phyloP scores from a whole-genome alignment of 2,888 invertebrate genomes.

The Epistrophella euchroma region DNA sequence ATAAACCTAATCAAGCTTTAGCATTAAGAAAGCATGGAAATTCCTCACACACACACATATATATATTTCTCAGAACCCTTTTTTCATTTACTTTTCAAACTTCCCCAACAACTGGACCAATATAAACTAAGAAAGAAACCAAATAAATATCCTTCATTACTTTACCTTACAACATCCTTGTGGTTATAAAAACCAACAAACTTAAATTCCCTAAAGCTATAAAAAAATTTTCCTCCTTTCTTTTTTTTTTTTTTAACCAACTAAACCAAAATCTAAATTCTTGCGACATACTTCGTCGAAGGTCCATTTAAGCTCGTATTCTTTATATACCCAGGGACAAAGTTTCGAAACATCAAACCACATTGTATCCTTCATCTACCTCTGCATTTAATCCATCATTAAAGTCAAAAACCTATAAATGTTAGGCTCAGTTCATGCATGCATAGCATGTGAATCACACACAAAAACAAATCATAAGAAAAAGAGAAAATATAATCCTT shows the following conservation, averaged over 20 bases:
- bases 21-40: neutral
- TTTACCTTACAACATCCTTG: constrained; percentile 7
- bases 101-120: neutral
- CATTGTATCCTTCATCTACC: constrained; percentile 42
- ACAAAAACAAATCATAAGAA: constrained; percentile 43
- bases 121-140: constrained; percentile 7
- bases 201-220: constrained; percentile 12
- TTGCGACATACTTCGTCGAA: constrained; percentile 4
- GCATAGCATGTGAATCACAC: constrained; percentile 5
- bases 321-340: neutral
- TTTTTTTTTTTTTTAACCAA: neutral
- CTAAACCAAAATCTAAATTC: neutral
- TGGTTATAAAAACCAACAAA: constrained; percentile 22
- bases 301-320: neutral
- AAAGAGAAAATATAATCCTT: constrained; percentile 50
- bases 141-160: constrained; percentile 17
- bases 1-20: neutral
- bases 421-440: constrained; percentile 47
- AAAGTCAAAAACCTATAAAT: constrained; percentile 53
- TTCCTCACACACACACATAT: neutral
- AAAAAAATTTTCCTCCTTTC: neutral
- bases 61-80: neutral
- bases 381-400: constrained; percentile 64
- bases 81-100: constrained; percentile 7
- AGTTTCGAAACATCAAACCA: constrained; percentile 1